These are phyloP conservation scores for Gallinago media DNA, from an alignment of 2,113 vertebrate genomes.

Conservation along the genomic window DNA sequence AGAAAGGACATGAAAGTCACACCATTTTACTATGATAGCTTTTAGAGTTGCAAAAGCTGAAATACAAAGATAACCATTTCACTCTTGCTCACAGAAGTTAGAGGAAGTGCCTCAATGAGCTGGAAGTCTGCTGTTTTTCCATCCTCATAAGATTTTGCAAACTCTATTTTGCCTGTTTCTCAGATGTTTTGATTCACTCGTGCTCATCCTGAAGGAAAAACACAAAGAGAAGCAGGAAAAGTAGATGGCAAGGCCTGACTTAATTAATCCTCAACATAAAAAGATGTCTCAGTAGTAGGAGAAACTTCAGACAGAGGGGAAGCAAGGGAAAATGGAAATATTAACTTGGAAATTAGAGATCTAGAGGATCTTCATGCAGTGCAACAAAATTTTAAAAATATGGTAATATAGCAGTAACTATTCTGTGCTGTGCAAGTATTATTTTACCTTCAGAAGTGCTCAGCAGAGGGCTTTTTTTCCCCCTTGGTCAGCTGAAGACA, in stretches of 20 bases:
- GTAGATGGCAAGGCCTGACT: neutral
- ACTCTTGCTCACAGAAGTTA: neutral
- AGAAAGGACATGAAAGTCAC: neutral
- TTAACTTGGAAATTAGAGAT: neutral
- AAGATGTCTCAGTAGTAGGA: neutral
- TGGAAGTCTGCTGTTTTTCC: neutral
- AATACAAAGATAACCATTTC: neutral
- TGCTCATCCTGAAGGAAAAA: neutral
- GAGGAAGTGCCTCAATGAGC: neutral
- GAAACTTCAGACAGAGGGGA: neutral
- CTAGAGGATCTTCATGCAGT: neutral
- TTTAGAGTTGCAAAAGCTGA: neutral
- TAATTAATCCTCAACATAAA: neutral
- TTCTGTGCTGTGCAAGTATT: neutral
- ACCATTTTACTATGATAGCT: neutral
- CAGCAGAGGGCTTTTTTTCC: constrained; percentile 1
- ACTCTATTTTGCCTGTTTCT: neutral
- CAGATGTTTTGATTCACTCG: neutral
- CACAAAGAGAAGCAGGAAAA: neutral
- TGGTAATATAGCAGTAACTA: neutral
- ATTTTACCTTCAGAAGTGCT: constrained; percentile 21
- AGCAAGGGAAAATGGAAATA: neutral
- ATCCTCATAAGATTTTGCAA: neutral
- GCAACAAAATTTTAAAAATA: neutral
- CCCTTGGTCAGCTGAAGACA: constrained; percentile 54